These are phyloP conservation scores for Andrena bicolor DNA, from an alignment of 2,888 invertebrate species.

Conservation along the genomic window DNA sequence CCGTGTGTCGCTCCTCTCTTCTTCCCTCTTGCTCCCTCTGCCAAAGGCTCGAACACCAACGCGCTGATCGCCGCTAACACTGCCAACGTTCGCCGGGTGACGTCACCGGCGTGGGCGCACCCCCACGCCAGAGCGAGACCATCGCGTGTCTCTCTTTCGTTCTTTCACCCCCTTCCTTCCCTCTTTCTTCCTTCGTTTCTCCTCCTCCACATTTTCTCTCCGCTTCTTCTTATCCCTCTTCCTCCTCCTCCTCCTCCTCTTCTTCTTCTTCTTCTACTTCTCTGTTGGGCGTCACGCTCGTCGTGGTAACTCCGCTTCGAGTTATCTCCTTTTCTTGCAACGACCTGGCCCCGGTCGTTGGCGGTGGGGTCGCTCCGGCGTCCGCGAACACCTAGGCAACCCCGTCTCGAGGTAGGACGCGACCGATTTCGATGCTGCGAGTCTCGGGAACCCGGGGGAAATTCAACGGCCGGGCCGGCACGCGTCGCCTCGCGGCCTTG, in stretches of 20 bases:
- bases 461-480: constrained; percentile 16
- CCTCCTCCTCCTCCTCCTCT: constrained; percentile 21
- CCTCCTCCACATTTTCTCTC: constrained; percentile 35
- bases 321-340: constrained; percentile 65
- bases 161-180: constrained; percentile 18
- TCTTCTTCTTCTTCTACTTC: constrained; percentile 41
- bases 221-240: constrained; percentile 18
- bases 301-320: constrained; percentile 63
- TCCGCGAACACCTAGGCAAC: constrained; percentile 47
- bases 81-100: constrained; percentile 82
- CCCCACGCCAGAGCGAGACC: constrained; percentile 77
- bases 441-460: constrained; percentile 24
- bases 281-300: constrained; percentile 47
- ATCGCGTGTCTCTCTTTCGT: constrained; percentile 47
- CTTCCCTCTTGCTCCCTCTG: constrained; percentile 32
- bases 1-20: constrained; percentile 39
- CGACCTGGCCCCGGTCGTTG: constrained; percentile 58
- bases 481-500: constrained; percentile 37
- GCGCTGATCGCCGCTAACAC: constrained; percentile 76
- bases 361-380: constrained; percentile 26
- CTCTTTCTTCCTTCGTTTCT: constrained; percentile 42
- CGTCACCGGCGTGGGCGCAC: constrained; percentile 84
- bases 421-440: constrained; percentile 31
- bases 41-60: constrained; percentile 68
- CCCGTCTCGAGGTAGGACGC: constrained; percentile 11